These are phyloP conservation scores for Xenotilapia caudafasciata DNA, from an alignment of 2,113 vertebrate genomes.

Conservation along the genomic window DNA sequence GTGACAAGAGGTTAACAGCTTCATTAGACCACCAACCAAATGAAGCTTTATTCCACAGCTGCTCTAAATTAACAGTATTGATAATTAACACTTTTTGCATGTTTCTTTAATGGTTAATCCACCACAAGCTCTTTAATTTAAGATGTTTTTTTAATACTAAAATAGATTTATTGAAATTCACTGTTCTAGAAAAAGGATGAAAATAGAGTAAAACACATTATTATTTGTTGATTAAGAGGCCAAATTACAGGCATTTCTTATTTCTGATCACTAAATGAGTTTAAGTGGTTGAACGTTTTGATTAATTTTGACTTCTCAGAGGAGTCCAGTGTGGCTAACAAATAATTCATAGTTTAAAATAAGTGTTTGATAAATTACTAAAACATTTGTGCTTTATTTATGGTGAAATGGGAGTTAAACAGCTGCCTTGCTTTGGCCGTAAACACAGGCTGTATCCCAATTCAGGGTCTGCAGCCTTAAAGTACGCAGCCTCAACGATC, in stretches of 20 bases:
- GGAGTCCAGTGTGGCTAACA: not conserved
- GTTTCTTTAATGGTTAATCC: not conserved
- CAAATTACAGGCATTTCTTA: not conserved
- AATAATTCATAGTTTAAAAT: not conserved
- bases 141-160: not conserved
- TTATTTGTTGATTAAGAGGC: not conserved
- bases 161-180: not conserved
- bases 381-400: not conserved
- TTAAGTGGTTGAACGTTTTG: not conserved
- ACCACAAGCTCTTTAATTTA: not conserved
- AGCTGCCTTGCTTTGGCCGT: not conserved
- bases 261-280: not conserved
- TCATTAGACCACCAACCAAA: not conserved
- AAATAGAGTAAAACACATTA: not conserved
- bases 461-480: no score
- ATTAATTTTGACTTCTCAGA: not conserved
- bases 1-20: not conserved
- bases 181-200: not conserved
- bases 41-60: not conserved
- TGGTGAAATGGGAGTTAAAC: not conserved
- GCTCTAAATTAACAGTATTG: not conserved
- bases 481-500: no score
- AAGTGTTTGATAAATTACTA: not conserved
- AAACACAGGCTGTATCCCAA: not conserved
- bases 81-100: not conserved